Percentiles rank a stretch among this genome's conserved stretches.
phyloP scores from a whole-genome alignment of 2,113 vertebrate genomes.

The Struthidea cinerea region DNA sequence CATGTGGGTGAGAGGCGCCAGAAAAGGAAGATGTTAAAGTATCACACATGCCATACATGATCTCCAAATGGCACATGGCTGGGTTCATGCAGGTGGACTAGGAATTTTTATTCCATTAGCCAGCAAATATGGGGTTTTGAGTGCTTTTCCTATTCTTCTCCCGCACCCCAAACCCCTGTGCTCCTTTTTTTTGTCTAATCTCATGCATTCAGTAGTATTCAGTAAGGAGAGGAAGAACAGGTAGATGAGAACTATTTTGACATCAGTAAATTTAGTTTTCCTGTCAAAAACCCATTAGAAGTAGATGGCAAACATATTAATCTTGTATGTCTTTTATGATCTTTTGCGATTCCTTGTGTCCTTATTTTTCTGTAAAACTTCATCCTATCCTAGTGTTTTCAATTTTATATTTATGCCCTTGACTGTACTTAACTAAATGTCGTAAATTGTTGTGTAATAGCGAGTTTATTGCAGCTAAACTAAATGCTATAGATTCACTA shows the following conservation, averaged over 20 bases:
- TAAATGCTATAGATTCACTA: not conserved
- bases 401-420: not conserved
- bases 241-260: not conserved
- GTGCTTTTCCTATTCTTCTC: not conserved
- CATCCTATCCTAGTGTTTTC: not conserved
- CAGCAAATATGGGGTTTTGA: not conserved
- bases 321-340: not conserved
- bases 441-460: not conserved
- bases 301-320: not conserved
- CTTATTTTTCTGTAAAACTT: not conserved
- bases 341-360: not conserved
- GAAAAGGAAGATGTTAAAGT: not conserved
- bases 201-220: too few species aligned
- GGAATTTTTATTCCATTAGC: not conserved
- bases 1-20: not conserved
- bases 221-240: not conserved
- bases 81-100: not conserved
- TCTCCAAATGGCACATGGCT: not conserved
- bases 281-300: not conserved
- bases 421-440: not conserved
- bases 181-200: not conserved
- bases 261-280: not conserved
- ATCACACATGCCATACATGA: not conserved
- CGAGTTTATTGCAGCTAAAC: not conserved
- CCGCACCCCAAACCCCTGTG: accelerated